Conservation (phyloP, 2,113 vertebrate species). For the Phylloscopus whistleri region DNA sequence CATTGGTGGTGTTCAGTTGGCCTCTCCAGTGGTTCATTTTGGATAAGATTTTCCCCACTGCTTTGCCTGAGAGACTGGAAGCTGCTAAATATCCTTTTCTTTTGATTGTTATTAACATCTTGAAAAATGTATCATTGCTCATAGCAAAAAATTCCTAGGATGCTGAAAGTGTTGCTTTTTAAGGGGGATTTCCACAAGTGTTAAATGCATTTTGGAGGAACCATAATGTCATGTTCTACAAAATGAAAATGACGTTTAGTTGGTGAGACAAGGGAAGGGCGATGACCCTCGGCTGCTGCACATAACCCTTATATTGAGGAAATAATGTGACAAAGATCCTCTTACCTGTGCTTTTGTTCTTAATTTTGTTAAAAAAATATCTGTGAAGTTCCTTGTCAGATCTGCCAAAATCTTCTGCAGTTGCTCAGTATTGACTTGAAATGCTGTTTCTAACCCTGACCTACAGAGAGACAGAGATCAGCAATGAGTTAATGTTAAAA, state of each 20-base stretch:
- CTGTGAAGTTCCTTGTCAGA: constrained; percentile 44
- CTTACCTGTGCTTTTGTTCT: constrained; percentile 65
- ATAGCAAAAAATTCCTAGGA: not conserved
- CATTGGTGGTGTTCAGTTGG: not conserved
- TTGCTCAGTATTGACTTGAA: constrained; percentile 32
- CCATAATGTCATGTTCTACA: not conserved
- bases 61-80: not conserved
- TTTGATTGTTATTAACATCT: not conserved
- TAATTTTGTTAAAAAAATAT: constrained; percentile 51
- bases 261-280: not conserved
- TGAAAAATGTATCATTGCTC: not conserved
- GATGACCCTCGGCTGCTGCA: not conserved
- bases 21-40: not conserved
- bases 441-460: constrained; percentile 50
- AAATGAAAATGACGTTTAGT: not conserved
- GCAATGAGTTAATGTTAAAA: not conserved
- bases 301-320: not conserved
- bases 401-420: constrained; percentile 47
- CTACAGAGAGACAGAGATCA: constrained; percentile 30
- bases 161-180: not conserved
- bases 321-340: not conserved
- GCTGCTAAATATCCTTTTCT: not conserved
- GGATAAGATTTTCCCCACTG: not conserved
- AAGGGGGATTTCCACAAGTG: not conserved
- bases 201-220: not conserved